Conservation (phyloP, 2,113 vertebrate genomes). For the Melanotaenia duboulayi region DNA sequence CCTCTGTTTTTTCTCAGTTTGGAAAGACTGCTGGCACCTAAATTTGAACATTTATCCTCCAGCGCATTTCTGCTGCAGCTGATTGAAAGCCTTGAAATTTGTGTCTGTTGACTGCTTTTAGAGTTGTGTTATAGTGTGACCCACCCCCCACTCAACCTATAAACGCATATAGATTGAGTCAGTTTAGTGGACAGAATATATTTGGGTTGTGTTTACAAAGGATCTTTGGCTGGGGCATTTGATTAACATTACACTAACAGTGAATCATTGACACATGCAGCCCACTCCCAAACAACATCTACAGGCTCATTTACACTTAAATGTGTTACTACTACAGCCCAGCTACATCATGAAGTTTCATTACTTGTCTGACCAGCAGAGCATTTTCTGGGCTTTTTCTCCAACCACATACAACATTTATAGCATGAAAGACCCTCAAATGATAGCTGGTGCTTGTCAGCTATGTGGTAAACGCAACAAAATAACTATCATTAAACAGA, state of each 20-base stretch:
- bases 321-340: background rate
- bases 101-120: conserved; percentile 11
- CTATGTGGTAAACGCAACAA: conserved; percentile 2
- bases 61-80: conserved; percentile 5
- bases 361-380: conserved; percentile 12
- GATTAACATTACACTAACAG: conserved; percentile 36
- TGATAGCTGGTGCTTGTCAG: conserved; percentile 6
- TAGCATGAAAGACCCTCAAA: conserved; percentile 25
- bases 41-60: background rate
- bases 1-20: background rate
- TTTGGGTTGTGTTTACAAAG: conserved; percentile 38
- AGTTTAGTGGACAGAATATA: conserved; percentile 34
- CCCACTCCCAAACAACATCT: background rate
- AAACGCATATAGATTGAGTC: conserved; percentile 38
- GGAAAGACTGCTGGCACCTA: background rate
- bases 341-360: background rate
- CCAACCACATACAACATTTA: conserved; percentile 18
- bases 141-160: conserved; percentile 15
- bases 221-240: conserved; percentile 13
- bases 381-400: background rate
- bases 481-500: conserved; percentile 29
- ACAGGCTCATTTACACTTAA: conserved; percentile 19
- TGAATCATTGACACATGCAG: conserved; percentile 37
- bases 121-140: conserved; percentile 3
- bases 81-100: conserved; percentile 9